A percentile compares a stretch with the other conserved stretches of the same genome.
Evolutionary conservation across 2,888 invertebrate species (phyloP).

Genomic region (Euproctis similis): DNA sequence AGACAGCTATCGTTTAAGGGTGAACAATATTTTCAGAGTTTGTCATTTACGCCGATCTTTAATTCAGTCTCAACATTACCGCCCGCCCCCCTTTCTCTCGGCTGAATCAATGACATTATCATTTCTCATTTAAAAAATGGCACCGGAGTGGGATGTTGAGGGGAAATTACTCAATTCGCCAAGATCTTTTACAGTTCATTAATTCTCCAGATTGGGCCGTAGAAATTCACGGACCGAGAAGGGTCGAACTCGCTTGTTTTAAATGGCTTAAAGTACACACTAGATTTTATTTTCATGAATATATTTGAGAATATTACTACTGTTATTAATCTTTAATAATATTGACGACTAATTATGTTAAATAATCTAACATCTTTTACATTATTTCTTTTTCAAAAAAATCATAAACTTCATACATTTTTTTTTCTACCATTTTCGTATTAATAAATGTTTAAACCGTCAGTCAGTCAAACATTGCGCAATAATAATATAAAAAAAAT

Average conservation of each 20-base stretch:
- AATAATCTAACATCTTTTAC: no score
- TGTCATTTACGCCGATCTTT: conserved; percentile 8
- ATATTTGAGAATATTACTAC: neutral
- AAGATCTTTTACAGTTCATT: conserved; percentile 69
- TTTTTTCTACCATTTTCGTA: neutral
- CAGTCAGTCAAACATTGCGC: no score
- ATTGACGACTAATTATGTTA: neutral
- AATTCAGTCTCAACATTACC: conserved; percentile 19
- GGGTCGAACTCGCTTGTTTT: conserved; percentile 27
- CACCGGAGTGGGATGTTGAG: conserved; percentile 31
- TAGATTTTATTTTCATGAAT: conserved; percentile 1
- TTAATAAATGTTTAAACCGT: neutral
- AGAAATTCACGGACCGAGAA: conserved; percentile 46
- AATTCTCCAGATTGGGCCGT: conserved; percentile 56
- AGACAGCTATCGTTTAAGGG: no score
- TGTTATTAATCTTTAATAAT: neutral
- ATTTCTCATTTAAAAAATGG: conserved; percentile 45
- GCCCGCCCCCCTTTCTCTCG: conserved; percentile 10
- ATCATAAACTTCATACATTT: no score
- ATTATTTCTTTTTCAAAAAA: no score
- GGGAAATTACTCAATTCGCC: conserved; percentile 58
- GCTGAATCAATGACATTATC: conserved; percentile 43
- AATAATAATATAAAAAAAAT: no score
- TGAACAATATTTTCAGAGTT: neutral
- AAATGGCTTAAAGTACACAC: conserved; percentile 1